Percentiles rank a stretch among this genome's conserved stretches.
Conservation (phyloP, 2,888 invertebrate genomes). For the Apotomis capreana region DNA sequence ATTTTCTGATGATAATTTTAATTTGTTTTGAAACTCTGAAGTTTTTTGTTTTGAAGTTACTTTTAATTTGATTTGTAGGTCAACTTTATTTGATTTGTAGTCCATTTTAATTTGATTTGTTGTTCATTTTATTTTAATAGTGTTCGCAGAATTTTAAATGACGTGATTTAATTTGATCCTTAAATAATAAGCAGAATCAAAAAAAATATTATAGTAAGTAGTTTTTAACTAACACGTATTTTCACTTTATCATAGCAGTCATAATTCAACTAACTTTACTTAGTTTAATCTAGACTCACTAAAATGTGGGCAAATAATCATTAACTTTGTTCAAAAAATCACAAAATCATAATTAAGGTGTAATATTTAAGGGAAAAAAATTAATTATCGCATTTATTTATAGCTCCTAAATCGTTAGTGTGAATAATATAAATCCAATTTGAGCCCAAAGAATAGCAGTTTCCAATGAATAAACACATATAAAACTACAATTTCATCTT, state of each 20-base stretch:
- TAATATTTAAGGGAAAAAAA: background rate
- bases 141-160: slow-evolving; percentile 7
- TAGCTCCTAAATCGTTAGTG: background rate
- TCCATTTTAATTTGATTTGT: slow-evolving; percentile 1
- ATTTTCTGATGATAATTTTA: slow-evolving; percentile 3
- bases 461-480: background rate
- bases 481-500: slow-evolving; percentile 4
- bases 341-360: slow-evolving; percentile 7
- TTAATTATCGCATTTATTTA: background rate
- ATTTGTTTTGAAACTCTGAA: slow-evolving; percentile 7
- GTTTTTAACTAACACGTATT: background rate
- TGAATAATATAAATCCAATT: background rate
- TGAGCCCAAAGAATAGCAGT: background rate
- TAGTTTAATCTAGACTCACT: slow-evolving; percentile 2
- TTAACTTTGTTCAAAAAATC: slow-evolving; percentile 3
- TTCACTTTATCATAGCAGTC: slow-evolving; percentile 8
- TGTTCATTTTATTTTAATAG: slow-evolving; percentile 8
- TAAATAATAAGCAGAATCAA: slow-evolving; percentile 1
- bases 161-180: slow-evolving; percentile 1
- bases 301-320: slow-evolving; percentile 10
- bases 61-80: slow-evolving; percentile 2
- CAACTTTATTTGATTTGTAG: slow-evolving; percentile 2
- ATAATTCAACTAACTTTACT: slow-evolving; percentile 14
- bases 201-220: slow-evolving; percentile 1
- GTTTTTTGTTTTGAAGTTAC: slow-evolving; percentile 5